phyloP scores from a whole-genome alignment of 2,113 vertebrate genomes.

The Polyodon spathula region DNA sequence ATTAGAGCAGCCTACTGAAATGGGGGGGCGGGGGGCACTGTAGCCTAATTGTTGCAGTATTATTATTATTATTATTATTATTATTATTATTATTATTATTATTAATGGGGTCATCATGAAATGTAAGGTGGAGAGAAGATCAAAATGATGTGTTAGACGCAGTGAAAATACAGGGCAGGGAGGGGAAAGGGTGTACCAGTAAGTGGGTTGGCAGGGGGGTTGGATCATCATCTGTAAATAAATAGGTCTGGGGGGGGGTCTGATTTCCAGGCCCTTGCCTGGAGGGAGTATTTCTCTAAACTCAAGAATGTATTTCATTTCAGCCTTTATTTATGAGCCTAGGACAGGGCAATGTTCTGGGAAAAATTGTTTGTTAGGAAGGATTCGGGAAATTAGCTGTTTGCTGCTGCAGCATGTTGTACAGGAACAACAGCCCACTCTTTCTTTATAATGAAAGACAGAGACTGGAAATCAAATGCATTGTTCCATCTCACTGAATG shows the following conservation, averaged over 20 bases:
- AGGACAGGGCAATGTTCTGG: conserved; percentile 32
- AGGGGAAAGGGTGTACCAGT: too few species aligned
- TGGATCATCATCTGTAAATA: too few species aligned
- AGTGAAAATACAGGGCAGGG: conserved; percentile 23
- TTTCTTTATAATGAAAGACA: too few species aligned
- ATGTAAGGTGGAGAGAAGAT: conserved; percentile 29
- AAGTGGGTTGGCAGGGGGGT: too few species aligned
- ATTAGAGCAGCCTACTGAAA: conserved; percentile 44
- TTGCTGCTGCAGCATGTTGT: too few species aligned
- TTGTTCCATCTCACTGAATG: too few species aligned
- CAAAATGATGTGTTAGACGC: conserved; percentile 29
- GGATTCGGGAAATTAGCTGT: too few species aligned
- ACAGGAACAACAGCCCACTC: too few species aligned
- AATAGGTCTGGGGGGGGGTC: conserved; percentile 12
- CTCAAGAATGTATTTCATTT: conserved; percentile 59
- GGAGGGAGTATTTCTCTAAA: conserved; percentile 29
- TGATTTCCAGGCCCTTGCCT: conserved; percentile 10
- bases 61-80: conserved; percentile 33
- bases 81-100: conserved; percentile 43
- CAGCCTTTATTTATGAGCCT: conserved; percentile 43
- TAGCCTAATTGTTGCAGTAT: conserved; percentile 33
- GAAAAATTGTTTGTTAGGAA: conserved; percentile 41
- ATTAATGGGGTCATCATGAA: conserved; percentile 49
- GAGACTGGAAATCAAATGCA: too few species aligned
- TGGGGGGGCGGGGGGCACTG: conserved; percentile 27